Evolutionary conservation across 2,797 vertebrate species (phyloP).

Genomic region (Benthosema pterotum): DNA sequence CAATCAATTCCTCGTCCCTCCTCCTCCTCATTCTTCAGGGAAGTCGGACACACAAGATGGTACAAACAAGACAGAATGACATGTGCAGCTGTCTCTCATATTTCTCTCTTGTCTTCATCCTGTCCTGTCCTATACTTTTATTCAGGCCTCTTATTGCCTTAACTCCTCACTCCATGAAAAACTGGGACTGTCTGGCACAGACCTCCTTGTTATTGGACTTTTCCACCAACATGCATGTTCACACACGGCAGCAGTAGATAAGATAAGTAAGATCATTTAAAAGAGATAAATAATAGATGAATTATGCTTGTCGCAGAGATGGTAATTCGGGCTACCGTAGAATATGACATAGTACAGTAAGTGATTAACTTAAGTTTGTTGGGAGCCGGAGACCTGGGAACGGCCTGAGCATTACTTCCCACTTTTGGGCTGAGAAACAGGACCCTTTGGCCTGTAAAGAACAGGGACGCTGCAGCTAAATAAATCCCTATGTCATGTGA

Average conservation of each 20-base stretch:
- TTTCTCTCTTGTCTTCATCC: conserved; percentile 26
- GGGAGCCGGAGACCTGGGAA: background rate
- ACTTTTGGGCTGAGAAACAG: conserved; percentile 37
- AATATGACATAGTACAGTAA: background rate
- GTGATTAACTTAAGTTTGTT: background rate
- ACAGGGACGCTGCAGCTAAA: conserved; percentile 55
- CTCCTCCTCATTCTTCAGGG: conserved; percentile 28
- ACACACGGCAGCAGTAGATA: no score
- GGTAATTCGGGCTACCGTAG: no score
- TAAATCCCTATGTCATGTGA: conserved; percentile 64
- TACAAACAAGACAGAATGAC: conserved; percentile 77
- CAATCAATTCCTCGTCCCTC: background rate
- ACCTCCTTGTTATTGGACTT: conserved; percentile 19
- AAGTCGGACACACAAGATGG: conserved; percentile 64
- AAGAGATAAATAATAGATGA: no score
- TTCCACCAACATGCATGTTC: background rate
- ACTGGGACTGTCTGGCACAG: background rate
- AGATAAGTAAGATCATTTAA: no score
- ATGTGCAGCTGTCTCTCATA: conserved; percentile 73
- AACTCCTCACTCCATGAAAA: conserved; percentile 27
- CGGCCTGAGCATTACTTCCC: conserved; percentile 17
- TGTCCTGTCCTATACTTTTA: conserved; percentile 26
- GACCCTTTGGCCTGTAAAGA: conserved; percentile 33
- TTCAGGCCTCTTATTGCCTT: conserved; percentile 9
- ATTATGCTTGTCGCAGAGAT: no score